Conservation (phyloP, 2,888 invertebrate species). For the Linhomoeus sp. region DNA sequence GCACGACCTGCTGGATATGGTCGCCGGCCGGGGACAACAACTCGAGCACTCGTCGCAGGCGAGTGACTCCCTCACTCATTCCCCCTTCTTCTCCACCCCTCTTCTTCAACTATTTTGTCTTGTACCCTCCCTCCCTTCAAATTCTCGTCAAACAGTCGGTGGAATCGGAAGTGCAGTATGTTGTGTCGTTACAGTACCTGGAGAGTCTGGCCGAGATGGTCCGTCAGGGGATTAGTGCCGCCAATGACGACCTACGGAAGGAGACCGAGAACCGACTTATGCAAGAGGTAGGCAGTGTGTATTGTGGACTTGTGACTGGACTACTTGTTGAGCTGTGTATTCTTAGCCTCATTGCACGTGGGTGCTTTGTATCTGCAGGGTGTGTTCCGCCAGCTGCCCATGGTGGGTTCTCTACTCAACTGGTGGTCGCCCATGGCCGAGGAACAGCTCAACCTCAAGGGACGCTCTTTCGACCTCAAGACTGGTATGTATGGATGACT, state of each 20-base stretch:
- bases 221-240: constrained; percentile 62
- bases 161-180: background rate
- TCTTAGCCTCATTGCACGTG: background rate
- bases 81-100: too few relatives aligned
- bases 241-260: constrained; percentile 67
- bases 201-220: constrained; percentile 89
- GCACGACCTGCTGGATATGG: constrained; percentile 56
- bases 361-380: constrained; percentile 36
- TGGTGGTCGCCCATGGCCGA: constrained; percentile 81
- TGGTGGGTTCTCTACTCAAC: constrained; percentile 76
- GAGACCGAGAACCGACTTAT: constrained; percentile 72
- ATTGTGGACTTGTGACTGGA: too few relatives aligned
- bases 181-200: constrained; percentile 42
- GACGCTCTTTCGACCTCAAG: constrained; percentile 51
- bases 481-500: constrained; percentile 27
- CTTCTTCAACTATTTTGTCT: too few relatives aligned
- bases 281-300: constrained; percentile 57
- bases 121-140: background rate
- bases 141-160: background rate
- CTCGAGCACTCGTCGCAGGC: constrained; percentile 66
- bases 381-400: constrained; percentile 72
- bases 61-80: background rate
- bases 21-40: constrained; percentile 64
- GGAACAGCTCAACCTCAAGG: constrained; percentile 50
- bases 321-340: background rate